These are phyloP conservation scores for Lepidocolaptes lacrymiger DNA, from an alignment of 2,797 vertebrate genomes.

Conservation along the genomic window DNA sequence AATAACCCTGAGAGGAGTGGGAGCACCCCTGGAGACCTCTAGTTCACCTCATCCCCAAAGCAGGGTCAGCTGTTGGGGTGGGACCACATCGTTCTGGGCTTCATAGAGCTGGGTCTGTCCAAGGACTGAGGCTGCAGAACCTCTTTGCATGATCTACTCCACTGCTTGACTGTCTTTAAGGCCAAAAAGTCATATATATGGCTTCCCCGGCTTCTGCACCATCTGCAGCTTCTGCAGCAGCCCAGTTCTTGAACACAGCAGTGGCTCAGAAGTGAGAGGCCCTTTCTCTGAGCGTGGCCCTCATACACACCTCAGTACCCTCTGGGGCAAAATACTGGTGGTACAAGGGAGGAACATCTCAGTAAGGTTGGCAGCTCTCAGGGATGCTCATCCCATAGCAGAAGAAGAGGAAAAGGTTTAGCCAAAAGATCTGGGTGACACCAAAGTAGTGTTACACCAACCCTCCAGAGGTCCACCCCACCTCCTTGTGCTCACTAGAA, in stretches of 20 bases:
- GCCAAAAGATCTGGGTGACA: background rate
- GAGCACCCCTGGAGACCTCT: background rate
- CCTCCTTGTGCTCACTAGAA: background rate
- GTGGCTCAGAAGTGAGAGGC: background rate
- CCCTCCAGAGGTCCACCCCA: background rate
- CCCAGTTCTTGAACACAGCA: background rate
- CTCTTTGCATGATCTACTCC: background rate
- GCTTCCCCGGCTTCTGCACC: background rate
- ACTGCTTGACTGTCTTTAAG: background rate
- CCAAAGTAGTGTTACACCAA: background rate
- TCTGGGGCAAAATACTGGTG: background rate
- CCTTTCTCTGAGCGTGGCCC: background rate
- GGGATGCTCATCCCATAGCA: background rate
- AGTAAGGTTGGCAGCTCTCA: rapidly evolving
- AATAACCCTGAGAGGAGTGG: background rate
- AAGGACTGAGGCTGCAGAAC: background rate
- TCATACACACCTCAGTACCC: background rate
- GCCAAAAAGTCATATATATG: background rate
- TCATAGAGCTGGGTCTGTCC: background rate
- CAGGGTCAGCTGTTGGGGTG: background rate
- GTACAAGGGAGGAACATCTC: background rate
- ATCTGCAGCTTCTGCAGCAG: background rate
- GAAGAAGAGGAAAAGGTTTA: background rate
- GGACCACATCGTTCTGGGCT: background rate
- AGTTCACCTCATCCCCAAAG: background rate